Evolutionary conservation across 30 jellyfish, hydroid and myxozoan species (phyloP), one percentile per base, ranked within the genome.

Genomic region (Aurelia aurita): DNA sequence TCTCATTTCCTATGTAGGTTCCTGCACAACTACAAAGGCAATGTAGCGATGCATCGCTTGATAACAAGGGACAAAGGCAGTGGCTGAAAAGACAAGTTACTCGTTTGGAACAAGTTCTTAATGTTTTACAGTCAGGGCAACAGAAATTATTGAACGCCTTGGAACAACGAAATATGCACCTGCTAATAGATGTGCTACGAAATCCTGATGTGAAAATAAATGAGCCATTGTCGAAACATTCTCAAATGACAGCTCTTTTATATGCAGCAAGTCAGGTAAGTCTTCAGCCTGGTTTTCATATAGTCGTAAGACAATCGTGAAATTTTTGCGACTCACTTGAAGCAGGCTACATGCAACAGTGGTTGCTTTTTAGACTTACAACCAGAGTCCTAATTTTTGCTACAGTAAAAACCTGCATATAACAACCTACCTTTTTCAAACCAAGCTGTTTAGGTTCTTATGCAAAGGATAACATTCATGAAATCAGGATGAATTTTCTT

Each of bases 11-110:
- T 44, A 27, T 22, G 13, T 12, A 88, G 96, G 88, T 82, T 53
- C 96, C 96, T 25, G 90, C 92, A 26, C 96, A 88, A 72, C 61
- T 88, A 19, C 58, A 26, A 47, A 65, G 96, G 61, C 96, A 88
- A 47, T 27, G 83, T 25, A 88, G 96, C 67, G 96, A 88, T 78
- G 69, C 96, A 2, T 77, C 91, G 22, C 66, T 88, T 20, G 86
- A 82, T 69, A 80, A 79, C 75, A 88, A 79, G 27, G 96, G 84
- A 13, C 89, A 88, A 26, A 58, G 91, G 19, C 70, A 87, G 28
- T 88, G 96, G 96, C 77, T 78, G 83, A 87, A 87, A 55, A 90
- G 76, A 65, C 98, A 81, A 46, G 59, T 91, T 47, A 60, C 51
- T 32, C 77, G 96, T 8, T 69, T 82, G 68, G 80, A 85, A 32